Base-by-base conservation (phyloP, 2,797 vertebrate species). In the Malacoctenus gilli region DNA sequence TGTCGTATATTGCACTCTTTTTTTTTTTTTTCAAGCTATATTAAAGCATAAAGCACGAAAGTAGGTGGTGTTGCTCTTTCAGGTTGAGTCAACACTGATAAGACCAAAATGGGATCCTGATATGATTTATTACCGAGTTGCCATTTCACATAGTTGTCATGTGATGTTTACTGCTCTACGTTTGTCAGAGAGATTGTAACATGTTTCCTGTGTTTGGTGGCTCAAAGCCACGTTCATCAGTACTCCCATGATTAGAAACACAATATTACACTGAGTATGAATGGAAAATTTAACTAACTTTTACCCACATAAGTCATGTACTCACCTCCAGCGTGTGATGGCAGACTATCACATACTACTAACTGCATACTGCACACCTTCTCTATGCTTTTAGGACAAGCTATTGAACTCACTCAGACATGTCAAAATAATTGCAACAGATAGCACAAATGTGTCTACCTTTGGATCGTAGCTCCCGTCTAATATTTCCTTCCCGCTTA, bases 81-180 rank as follows among this genome's bases (percentile, higher is more conserved):
- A 30, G 32, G 28, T 31, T 57, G 32, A 61, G 16, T 69, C 16
- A 63, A 47, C 44, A 50, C 14, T 46, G 37, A 55, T 63, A 38
- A 40, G 25, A 52, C 31, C 25, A 54, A 31, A 8, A 59, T 61
- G 0, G 4, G 35, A n/a, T 18, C 21, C 42, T 55, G 4, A 59
- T 14, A 46, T 55, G 20, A 46, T 68, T 70, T 72, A 75, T 71
- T 82, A 66, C 80, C 77, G 58, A 66, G 40, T 41, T 78, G 83
- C 79, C 47, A 65, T 86, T 81, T 77, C 12, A 46, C 36, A 66
- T 71, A 0, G 25, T 35, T 21, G 8, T 57, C 74, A 74, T 41
- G 18, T 79, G 60, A 79, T 64, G 41, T 72, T 49, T 64, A 19
- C 36, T 74, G 42, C 43, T 72, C 42, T 31, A 21, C 39, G 30